Evolutionary conservation across 2,797 vertebrate species (phyloP).

Genomic region (Coracias cyanogaster): DNA sequence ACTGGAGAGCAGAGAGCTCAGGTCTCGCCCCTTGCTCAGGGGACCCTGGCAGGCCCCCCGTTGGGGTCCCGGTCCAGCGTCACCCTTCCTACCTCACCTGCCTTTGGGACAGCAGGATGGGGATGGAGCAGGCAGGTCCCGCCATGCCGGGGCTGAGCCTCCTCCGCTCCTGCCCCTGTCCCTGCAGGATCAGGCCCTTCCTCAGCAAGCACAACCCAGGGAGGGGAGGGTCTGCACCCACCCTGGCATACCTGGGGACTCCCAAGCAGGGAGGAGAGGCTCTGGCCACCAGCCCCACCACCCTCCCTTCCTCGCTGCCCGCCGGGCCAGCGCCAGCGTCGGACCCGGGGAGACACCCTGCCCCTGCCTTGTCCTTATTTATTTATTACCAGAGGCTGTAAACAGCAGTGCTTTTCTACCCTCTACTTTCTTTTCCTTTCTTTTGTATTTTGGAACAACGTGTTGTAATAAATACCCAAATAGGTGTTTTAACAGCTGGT

Average conservation of each 20-base stretch:
- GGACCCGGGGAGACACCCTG: constrained; percentile 34
- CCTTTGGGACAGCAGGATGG: constrained; percentile 23
- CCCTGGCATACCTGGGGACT: background rate
- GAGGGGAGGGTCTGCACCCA: background rate
- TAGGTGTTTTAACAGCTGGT: constrained; percentile 78
- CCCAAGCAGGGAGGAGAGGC: constrained; percentile 4
- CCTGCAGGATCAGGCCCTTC: constrained; percentile 27
- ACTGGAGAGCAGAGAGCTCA: constrained; percentile 39
- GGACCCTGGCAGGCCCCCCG: background rate
- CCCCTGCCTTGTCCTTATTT: constrained; percentile 60
- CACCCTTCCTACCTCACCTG: constrained; percentile 69
- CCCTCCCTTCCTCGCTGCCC: background rate
- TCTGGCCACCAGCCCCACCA: constrained; percentile 9
- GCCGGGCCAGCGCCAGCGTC: background rate
- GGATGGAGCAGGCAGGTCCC: constrained; percentile 9
- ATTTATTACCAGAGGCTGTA: constrained; percentile 73
- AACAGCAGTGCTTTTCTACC: constrained; percentile 73
- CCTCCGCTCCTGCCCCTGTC: background rate
- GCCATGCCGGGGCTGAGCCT: background rate
- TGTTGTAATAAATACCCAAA: constrained; percentile 84
- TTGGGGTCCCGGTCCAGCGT: background rate
- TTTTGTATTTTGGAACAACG: constrained; percentile 83
- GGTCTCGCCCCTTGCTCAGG: background rate
- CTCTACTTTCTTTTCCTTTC: constrained; percentile 72
- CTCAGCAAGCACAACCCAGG: constrained; percentile 49